Evolutionary conservation across 2,797 vertebrate species (phyloP), one percentile per base, ranked within the genome.

Genomic region (Dryobates pubescens): DNA sequence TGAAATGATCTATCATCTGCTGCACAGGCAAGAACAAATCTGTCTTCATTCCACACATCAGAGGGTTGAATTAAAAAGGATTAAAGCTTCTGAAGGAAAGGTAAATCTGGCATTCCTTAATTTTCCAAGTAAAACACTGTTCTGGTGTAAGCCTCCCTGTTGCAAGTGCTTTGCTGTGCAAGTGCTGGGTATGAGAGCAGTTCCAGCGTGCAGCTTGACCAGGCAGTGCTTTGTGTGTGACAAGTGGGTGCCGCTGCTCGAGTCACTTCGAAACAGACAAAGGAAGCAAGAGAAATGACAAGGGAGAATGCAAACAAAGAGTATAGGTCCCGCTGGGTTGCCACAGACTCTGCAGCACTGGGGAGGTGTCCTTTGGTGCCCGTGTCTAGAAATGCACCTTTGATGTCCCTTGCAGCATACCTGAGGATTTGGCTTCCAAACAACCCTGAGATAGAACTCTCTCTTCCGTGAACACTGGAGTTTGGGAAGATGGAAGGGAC

Each of bases 231-330:
- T 54, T 58, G 58, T 59, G 80, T 88, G 71, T 80, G 88, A 71
- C 16, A 16, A 56, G 20, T 0, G 15, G 94, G 27, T 73, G 67
- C 58, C 89, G 27, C n/a, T 87, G 43, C 49, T 92, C 85, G 84
- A 96, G 70, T 95, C 70, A 90, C 94, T 86, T 82, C 89, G 76
- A 96, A 91, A 94, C 24, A 90, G 81, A 79, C 69, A 58, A 92
- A 88, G 61, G 57, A 94, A 90, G 63, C 49, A 87, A 86, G 58
- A 92, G 56, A 90, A 90, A 58, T 73, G 79, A 83, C 14, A 57
- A 81, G 54, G 61, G 82, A 94, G 49, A 36, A 92, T 91, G 92
- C 70, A 93, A 89, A 94, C 89, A 57, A 86, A 17, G 14, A 76
- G 4, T 19, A 67, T 61, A 43, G 91, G 70, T 94, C 93, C 87